phyloP scores from a whole-genome alignment of 2,888 invertebrate species.

The Diachrysia chrysitis region DNA sequence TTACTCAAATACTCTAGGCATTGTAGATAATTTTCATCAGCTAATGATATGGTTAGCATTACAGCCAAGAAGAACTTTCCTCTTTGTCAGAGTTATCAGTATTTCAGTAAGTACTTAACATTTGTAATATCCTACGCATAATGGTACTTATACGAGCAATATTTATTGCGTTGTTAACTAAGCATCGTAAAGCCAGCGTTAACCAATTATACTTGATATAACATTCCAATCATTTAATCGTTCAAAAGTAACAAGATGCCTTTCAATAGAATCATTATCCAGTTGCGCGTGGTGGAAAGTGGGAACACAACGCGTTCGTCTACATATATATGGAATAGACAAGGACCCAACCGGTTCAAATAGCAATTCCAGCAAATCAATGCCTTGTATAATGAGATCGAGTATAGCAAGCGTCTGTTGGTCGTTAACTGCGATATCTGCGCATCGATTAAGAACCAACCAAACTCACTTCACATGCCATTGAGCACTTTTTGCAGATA shows the following conservation, averaged over 20 bases:
- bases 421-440: constrained; percentile 70
- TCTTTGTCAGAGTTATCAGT: not conserved
- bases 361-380: constrained; percentile 77
- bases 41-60: not conserved
- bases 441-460: constrained; percentile 78
- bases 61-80: not conserved
- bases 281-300: constrained; percentile 68
- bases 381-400: constrained; percentile 76
- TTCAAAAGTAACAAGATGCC: constrained; percentile 10
- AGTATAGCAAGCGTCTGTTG: constrained; percentile 71
- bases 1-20: constrained; percentile 10
- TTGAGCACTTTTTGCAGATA: constrained; percentile 86
- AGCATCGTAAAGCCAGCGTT: not conserved
- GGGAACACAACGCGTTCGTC: constrained; percentile 70
- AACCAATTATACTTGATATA: constrained; percentile 15
- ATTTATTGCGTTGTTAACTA: constrained; percentile 7
- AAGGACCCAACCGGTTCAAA: constrained; percentile 76
- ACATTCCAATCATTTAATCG: constrained; percentile 16
- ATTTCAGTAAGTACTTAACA: not conserved
- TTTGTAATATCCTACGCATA: too few species aligned
- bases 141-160: not conserved
- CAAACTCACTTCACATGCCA: constrained; percentile 80
- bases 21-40: not conserved
- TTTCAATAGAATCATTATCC: constrained; percentile 48
- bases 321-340: constrained; percentile 70